Evolutionary conservation across 1,140 invertebrate genomes (phyloP).

Genomic region (Oryctes rhinoceros): DNA sequence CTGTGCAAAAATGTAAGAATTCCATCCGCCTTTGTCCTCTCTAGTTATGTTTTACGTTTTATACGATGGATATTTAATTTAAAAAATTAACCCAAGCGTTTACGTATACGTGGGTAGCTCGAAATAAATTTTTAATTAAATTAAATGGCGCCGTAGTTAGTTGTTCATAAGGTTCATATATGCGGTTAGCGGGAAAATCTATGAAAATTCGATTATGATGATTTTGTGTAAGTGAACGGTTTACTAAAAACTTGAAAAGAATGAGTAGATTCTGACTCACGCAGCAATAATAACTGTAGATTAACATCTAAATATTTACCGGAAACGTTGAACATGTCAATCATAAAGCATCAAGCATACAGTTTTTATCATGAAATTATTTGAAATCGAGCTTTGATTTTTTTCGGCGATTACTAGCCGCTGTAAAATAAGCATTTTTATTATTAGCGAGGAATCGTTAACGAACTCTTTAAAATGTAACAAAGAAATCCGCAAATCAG

Average conservation of each 20-base stretch:
- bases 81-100: too few species aligned
- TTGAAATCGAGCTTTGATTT: conserved; percentile 4
- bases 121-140: too few species aligned
- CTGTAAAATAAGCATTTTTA: conserved; percentile 9
- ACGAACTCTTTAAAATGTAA: conserved; percentile 19
- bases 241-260: background rate
- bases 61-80: too few species aligned
- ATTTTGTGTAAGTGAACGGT: background rate
- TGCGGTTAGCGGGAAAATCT: too few species aligned
- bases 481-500: conserved; percentile 18
- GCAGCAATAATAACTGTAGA: background rate
- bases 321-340: conserved; percentile 18
- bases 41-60: too few species aligned
- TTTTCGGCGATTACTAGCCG: background rate
- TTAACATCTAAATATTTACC: conserved; percentile 11
- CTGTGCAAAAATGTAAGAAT: too few species aligned
- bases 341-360: background rate
- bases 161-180: too few species aligned
- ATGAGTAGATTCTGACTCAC: background rate
- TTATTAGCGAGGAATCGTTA: conserved; percentile 13
- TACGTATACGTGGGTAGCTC: too few species aligned
- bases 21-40: too few species aligned
- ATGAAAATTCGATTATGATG: too few species aligned
- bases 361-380: conserved; percentile 11
- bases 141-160: too few species aligned